A percentile compares a stretch with the other conserved stretches of the same genome.
These are phyloP conservation scores for Gouania willdenowi DNA, from an alignment of 2,797 vertebrate genomes.

Conservation along the genomic window DNA sequence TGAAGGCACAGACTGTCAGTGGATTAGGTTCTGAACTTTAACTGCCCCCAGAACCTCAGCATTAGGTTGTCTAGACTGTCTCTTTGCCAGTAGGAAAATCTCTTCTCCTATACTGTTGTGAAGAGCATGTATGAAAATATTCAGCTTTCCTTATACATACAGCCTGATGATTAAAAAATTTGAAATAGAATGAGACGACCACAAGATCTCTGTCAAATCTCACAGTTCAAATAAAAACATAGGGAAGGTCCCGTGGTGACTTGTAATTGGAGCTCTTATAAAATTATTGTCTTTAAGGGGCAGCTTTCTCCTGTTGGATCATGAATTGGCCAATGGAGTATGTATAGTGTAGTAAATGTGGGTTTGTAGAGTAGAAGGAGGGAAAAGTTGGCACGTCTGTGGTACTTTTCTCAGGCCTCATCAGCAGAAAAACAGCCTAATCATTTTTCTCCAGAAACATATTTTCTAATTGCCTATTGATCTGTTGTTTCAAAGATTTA, in stretches of 20 bases:
- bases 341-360: constrained; percentile 29
- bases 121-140: no score
- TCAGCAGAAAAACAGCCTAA: no score
- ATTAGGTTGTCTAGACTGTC: constrained; percentile 52
- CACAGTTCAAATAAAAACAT: no score
- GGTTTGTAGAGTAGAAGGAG: constrained; percentile 4
- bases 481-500: no score
- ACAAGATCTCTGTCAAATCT: no score
- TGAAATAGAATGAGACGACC: no score
- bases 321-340: constrained; percentile 76
- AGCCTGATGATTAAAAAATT: no score
- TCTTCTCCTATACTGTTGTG: constrained; percentile 12
- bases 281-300: constrained; percentile 66
- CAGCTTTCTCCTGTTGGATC: constrained; percentile 56
- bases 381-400: constrained; percentile 14
- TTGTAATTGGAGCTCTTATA: constrained; percentile 57
- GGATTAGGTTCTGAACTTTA: constrained; percentile 32
- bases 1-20: constrained; percentile 12
- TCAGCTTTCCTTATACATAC: no score
- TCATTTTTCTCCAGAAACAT: no score
- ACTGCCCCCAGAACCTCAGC: constrained; percentile 26
- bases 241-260: constrained; percentile 35
- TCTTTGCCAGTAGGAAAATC: constrained; percentile 34
- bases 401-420: no score
- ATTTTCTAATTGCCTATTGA: no score